Evolutionary conservation across 2,797 vertebrate species (phyloP), one percentile per base, ranked within the genome.

Genomic region (Pelodytes ibericus): DNA sequence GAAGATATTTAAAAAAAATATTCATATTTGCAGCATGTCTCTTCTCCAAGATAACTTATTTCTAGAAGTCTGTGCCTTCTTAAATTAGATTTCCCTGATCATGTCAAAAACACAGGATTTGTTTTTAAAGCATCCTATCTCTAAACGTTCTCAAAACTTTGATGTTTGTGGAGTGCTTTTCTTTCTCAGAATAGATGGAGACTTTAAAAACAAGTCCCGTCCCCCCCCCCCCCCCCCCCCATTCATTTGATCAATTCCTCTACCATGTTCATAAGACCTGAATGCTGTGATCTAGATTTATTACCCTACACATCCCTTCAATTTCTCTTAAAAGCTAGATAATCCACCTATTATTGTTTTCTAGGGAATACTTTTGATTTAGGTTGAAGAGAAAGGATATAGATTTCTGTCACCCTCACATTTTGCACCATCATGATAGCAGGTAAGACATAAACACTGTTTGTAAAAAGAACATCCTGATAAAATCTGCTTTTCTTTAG

Each of bases 401-500:
- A 60, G 62, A 62, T 51, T 53, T 41, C 18, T 67, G 76, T 57
- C 61, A 72, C 61, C 27, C n/a, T 18, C 8, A 59, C 58, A 10
- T 22, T 61, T 39, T 33, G 26, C 16, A 47, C 27, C 30, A 66
- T 49, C 24, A 61, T 53, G 70, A 69, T 73, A 56, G 30, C n/a
- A 72, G 56, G 69, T 51, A 53, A 49, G 53, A 36, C 9, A 59
- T 57, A 65, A 65, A 77, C 39, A 66, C 3, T 24, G 44, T 72
- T 59, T 44, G 36, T 36, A 59, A 65, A 71, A 36, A 72, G 60
- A 71, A 71, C 51, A 65, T 57, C 49, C 33, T 77, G 69, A 78
- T 72, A 78, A 22, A 31, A 73, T 79, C 71, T 61, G 6, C 16
- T 60, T 72, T 72, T 73, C 71, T 72, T 73, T 62, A 26, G 56